These are phyloP conservation scores for Poecilia gillii DNA, from an alignment of 2,797 vertebrate genomes.

Conservation along the genomic window DNA sequence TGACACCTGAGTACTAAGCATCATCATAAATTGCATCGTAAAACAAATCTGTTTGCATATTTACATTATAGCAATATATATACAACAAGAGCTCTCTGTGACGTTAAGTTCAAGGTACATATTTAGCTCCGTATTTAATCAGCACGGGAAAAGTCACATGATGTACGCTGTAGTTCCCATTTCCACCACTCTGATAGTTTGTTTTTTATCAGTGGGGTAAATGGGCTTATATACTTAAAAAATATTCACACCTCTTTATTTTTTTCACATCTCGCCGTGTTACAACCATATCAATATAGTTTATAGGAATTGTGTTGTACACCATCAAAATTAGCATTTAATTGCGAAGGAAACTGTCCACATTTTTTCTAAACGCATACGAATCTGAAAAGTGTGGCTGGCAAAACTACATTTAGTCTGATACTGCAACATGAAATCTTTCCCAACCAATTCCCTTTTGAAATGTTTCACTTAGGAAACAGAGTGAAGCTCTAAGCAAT, in stretches of 20 bases:
- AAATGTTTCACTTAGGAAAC: background rate
- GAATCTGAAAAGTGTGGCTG: background rate
- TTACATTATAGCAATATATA: slow-evolving; percentile 53
- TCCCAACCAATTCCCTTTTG: background rate
- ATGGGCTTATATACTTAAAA: background rate
- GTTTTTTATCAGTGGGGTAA: too few relatives aligned
- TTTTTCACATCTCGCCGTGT: background rate
- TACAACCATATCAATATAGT: background rate
- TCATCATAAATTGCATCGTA: slow-evolving; percentile 34
- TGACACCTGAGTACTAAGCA: slow-evolving; percentile 67
- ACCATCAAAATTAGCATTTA: background rate
- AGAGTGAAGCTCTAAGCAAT: background rate
- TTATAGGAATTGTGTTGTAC: background rate
- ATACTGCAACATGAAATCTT: background rate
- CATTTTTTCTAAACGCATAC: background rate
- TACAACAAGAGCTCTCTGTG: slow-evolving; percentile 47
- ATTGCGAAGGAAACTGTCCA: background rate
- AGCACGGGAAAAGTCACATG: slow-evolving; percentile 12
- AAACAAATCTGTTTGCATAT: slow-evolving; percentile 28
- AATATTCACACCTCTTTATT: background rate
- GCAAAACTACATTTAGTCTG: background rate
- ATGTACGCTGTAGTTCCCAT: background rate
- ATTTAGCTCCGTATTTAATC: slow-evolving; percentile 27
- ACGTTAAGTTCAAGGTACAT: slow-evolving; percentile 53
- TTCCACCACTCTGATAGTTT: too few relatives aligned